phyloP scores from a whole-genome alignment of 2,888 invertebrate genomes.

The Gortyna flavago region DNA sequence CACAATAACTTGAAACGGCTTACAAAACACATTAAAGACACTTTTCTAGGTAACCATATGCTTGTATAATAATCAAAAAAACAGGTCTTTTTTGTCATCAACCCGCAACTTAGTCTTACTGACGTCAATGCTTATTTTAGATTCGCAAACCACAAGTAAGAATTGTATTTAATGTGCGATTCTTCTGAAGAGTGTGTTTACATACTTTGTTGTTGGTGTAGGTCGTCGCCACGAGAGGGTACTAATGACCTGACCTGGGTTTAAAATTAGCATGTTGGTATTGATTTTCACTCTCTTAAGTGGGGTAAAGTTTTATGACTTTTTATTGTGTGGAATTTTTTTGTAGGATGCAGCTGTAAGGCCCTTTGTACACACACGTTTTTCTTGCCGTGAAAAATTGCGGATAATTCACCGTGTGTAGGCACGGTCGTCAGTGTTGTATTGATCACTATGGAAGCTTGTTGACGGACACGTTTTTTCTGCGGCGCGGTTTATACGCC shows the following conservation, averaged over 20 bases:
- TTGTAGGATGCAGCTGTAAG: not conserved
- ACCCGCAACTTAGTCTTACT: conserved; percentile 2
- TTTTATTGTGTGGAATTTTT: not conserved
- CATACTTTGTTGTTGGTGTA: conserved; percentile 49
- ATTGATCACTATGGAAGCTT: no score
- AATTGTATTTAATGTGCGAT: conserved; percentile 37
- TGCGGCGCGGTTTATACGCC: no score
- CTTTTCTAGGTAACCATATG: not conserved
- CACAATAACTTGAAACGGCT: not conserved
- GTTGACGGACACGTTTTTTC: no score
- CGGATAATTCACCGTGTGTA: no score
- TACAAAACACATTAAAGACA: not conserved
- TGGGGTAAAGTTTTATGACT: conserved; percentile 10
- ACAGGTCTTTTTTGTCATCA: conserved; percentile 4
- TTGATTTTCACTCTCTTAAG: conserved; percentile 14
- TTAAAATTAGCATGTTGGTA: conserved; percentile 19
- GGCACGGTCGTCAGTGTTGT: no score
- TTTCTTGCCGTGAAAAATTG: no score
- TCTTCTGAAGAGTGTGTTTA: conserved; percentile 5
- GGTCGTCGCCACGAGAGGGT: conserved; percentile 37
- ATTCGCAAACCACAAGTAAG: conserved; percentile 25
- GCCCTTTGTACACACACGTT: no score
- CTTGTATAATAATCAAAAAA: not conserved
- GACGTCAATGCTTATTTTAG: conserved; percentile 44
- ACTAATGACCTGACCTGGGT: conserved; percentile 25